phyloP scores from a whole-genome alignment of 1,140 invertebrate genomes.

The Cryptotermes secundus region DNA sequence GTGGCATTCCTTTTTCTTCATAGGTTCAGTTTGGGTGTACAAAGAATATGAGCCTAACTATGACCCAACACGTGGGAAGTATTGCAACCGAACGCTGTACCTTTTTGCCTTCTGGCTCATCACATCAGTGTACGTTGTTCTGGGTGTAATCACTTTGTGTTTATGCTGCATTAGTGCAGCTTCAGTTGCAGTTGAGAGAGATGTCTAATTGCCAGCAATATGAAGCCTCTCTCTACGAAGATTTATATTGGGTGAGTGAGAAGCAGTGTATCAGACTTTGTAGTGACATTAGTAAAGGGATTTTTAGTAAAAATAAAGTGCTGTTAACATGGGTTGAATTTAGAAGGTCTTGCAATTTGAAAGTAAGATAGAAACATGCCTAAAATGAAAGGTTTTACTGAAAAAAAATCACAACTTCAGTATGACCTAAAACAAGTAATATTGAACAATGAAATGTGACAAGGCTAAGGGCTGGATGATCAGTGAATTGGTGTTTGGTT shows the following conservation, averaged over 20 bases:
- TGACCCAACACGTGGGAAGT: constrained; percentile 51
- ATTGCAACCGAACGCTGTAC: constrained; percentile 66
- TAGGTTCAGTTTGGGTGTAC: constrained; percentile 66
- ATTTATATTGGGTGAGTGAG: too few relatives aligned
- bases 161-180: constrained; percentile 58
- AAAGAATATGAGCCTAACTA: constrained; percentile 64
- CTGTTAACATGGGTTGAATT: too few relatives aligned
- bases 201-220: constrained; percentile 25
- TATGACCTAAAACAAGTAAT: too few relatives aligned
- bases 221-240: neutral
- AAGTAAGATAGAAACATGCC: neutral
- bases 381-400: neutral
- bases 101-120: constrained; percentile 69
- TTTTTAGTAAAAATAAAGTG: too few relatives aligned
- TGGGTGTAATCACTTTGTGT: constrained; percentile 55
- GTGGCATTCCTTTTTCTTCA: constrained; percentile 34
- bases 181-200: constrained; percentile 51
- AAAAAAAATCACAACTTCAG: too few relatives aligned
- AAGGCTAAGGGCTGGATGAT: too few relatives aligned
- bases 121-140: constrained; percentile 59
- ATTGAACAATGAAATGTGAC: too few relatives aligned
- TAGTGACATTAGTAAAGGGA: too few relatives aligned
- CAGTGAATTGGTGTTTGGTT: too few relatives aligned
- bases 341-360: too few relatives aligned
- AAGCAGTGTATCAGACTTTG: too few relatives aligned